Evolutionary conservation across 2,113 vertebrate genomes (phyloP).

Genomic region (Halcyon senegalensis): DNA sequence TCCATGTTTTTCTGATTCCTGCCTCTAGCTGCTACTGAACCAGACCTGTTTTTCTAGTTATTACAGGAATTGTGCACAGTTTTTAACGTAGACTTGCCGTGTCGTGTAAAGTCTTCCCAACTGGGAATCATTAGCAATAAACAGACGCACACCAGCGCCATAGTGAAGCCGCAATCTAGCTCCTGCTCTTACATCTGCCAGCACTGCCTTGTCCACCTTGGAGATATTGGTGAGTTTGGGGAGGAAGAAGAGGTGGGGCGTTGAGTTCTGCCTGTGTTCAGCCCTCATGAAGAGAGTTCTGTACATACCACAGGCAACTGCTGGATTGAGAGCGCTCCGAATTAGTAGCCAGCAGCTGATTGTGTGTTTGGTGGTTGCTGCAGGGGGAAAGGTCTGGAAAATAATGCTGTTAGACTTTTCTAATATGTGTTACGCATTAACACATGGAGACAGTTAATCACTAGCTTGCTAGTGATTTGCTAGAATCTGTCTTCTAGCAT

Average conservation of each 20-base stretch:
- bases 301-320: neutral
- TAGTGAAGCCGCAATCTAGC: slow-evolving; percentile 97
- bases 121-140: slow-evolving; percentile 98
- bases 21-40: neutral
- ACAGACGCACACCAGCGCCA: slow-evolving; percentile 87
- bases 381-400: neutral
- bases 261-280: neutral
- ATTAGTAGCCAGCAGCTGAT: neutral
- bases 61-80: slow-evolving; percentile 98
- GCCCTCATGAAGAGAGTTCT: neutral
- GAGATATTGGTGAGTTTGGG: slow-evolving; percentile 92
- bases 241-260: neutral
- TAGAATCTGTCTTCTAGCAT: neutral
- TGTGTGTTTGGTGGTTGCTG: neutral
- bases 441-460: neutral
- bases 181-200: slow-evolving; percentile 99
- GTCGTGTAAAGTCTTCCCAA: slow-evolving; percentile 96
- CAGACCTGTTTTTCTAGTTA: slow-evolving; percentile 76
- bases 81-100: slow-evolving; percentile 97
- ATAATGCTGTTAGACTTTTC: neutral
- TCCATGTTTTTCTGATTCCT: neutral
- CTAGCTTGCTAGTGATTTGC: slow-evolving; percentile 18
- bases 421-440: neutral
- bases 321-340: neutral
- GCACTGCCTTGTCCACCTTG: slow-evolving; percentile 99